Conservation (phyloP, 2,113 vertebrate genomes). For the Xiphophorus maculatus region DNA sequence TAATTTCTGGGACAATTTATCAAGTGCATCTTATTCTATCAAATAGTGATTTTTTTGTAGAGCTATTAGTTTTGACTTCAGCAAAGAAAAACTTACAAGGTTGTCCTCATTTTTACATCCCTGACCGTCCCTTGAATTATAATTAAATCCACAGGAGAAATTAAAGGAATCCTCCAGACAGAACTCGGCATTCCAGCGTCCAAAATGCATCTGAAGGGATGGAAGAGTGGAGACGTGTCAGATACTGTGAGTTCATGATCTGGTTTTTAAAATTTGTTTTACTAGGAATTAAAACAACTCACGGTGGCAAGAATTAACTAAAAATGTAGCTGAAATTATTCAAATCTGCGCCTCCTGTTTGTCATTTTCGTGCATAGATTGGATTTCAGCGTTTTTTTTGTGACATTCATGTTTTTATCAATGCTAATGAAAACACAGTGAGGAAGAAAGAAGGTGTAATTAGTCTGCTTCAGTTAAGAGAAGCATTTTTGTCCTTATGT, state of each 20-base stretch:
- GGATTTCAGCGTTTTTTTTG: not conserved
- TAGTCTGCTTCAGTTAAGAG: not conserved
- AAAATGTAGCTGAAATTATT: not conserved
- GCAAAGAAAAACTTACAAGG: not conserved
- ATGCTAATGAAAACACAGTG: not conserved
- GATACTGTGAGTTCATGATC: slow-evolving; percentile 88
- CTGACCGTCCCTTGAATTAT: not conserved
- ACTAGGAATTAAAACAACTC: not conserved
- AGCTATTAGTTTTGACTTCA: not conserved
- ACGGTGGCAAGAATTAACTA: not conserved
- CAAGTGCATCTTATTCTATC: not conserved
- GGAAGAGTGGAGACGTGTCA: slow-evolving; percentile 96
- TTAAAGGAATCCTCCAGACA: slow-evolving; percentile 95
- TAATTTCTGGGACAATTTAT: not conserved
- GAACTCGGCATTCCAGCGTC: slow-evolving; percentile 93
- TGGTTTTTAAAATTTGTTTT: not conserved
- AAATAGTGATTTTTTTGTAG: not conserved
- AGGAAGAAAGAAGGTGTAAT: not conserved
- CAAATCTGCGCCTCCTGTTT: not conserved
- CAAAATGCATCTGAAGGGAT: slow-evolving; percentile 98
- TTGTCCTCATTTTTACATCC: not conserved
- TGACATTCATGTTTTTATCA: not conserved
- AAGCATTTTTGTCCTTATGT: slow-evolving; percentile 5
- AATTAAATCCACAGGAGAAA: slow-evolving; percentile 83
- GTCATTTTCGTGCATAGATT: not conserved